Percentiles rank a stretch among this genome's conserved stretches.
These are phyloP conservation scores for Choreutis nemorana DNA, from an alignment of 2,888 invertebrate species.

Conservation along the genomic window DNA sequence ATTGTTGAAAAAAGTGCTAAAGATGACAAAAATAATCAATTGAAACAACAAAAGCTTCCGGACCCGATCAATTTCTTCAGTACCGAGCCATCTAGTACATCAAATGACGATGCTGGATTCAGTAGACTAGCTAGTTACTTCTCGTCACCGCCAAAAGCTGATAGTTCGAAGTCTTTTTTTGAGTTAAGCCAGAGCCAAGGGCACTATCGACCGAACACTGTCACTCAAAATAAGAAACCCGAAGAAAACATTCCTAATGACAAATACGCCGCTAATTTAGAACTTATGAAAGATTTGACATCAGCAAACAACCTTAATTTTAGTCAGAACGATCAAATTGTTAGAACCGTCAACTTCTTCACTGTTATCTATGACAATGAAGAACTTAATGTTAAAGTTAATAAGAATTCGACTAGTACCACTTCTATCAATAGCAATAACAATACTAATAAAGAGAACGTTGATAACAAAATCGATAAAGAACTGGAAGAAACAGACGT, in stretches of 20 bases:
- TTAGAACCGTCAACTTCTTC: conserved; percentile 41
- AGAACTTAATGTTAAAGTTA: conserved; percentile 5
- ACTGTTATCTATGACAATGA: conserved; percentile 33
- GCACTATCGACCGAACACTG: conserved; percentile 36
- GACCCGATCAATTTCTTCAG: conserved; percentile 46
- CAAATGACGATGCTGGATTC: conserved; percentile 20
- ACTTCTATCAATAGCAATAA: conserved; percentile 8
- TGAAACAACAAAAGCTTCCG: too few relatives aligned
- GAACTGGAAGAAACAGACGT: conserved; percentile 13
- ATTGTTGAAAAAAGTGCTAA: too few relatives aligned
- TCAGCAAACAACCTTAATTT: conserved; percentile 26
- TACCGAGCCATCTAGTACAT: conserved; percentile 12
- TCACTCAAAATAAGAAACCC: conserved; percentile 15
- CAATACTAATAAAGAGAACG: conserved; percentile 5
- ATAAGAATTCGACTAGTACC: conserved; percentile 2
- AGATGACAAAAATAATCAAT: too few relatives aligned
- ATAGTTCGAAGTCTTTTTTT: conserved; percentile 57
- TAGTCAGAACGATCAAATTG: conserved; percentile 23
- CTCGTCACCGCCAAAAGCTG: conserved; percentile 33
- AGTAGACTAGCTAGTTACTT: conserved; percentile 54
- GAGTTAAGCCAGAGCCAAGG: conserved; percentile 55
- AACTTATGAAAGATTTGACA: conserved; percentile 41
- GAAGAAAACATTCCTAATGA: conserved; percentile 21
- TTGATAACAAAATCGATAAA: conserved; percentile 6
- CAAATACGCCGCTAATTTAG: conserved; percentile 19